Percentiles rank a stretch among this genome's conserved stretches.
Evolutionary conservation across 2,113 vertebrate species (phyloP).

Genomic region (Noctilio leporinus): DNA sequence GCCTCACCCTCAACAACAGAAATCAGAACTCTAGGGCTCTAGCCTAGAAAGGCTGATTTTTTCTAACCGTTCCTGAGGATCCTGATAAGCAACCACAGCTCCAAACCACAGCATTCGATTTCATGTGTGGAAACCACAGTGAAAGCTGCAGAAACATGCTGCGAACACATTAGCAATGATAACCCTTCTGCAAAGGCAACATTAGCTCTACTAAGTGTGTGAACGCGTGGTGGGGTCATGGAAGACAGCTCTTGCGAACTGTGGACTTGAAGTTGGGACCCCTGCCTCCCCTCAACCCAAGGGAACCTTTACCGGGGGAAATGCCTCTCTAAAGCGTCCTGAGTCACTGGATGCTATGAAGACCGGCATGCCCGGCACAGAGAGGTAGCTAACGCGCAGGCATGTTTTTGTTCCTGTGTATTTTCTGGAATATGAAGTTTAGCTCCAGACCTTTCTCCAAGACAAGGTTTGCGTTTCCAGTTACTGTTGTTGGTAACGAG

Average conservation of each 20-base stretch:
- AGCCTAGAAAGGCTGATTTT: not conserved
- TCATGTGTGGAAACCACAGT: not conserved
- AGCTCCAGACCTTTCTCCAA: not conserved
- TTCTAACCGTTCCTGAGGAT: not conserved
- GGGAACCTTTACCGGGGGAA: not conserved
- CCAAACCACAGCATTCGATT: not conserved
- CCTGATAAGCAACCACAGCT: not conserved
- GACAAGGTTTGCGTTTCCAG: not conserved
- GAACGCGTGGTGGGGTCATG: not conserved
- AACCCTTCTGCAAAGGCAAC: not conserved
- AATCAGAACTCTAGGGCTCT: not conserved
- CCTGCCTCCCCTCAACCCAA: not conserved
- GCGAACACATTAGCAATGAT: not conserved
- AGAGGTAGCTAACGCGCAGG: rapidly evolving
- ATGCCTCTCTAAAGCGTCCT: not conserved
- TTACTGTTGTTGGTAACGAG: too few species aligned
- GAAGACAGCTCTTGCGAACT: not conserved
- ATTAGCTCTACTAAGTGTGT: not conserved
- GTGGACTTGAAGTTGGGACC: not conserved
- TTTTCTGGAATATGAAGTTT: not conserved
- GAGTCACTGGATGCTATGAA: not conserved
- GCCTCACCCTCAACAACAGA: not conserved
- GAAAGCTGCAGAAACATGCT: not conserved
- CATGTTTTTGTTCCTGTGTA: rapidly evolving
- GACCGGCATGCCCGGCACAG: rapidly evolving